Conservation (phyloP, 2,888 invertebrate genomes). For the Leptinotarsa rubiginosa region DNA sequence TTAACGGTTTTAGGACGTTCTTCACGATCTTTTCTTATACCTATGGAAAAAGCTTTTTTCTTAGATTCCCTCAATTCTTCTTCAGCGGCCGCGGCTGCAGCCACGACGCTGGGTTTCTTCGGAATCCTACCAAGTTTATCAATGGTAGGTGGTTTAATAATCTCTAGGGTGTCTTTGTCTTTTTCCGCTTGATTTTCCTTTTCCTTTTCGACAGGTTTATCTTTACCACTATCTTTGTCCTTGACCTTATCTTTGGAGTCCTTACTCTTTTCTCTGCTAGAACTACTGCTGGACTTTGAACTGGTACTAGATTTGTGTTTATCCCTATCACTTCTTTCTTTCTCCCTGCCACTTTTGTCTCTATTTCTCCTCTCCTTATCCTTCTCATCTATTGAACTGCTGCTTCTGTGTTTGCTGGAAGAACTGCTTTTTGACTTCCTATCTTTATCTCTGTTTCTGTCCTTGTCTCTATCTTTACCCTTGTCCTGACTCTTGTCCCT, state of each 20-base stretch:
- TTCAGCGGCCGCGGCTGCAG: constrained; percentile 66
- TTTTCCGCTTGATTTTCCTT: constrained; percentile 74
- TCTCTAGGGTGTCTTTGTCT: constrained; percentile 76
- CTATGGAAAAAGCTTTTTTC: constrained; percentile 84
- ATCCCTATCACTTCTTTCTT: constrained; percentile 57
- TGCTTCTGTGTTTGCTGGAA: constrained; percentile 52
- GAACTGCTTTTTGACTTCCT: constrained; percentile 48
- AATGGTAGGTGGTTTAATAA: constrained; percentile 75
- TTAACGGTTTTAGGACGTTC: constrained; percentile 90
- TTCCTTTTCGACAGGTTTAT: constrained; percentile 55
- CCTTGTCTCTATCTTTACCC: constrained; percentile 46
- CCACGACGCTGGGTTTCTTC: constrained; percentile 70
- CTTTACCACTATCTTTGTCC: constrained; percentile 60
- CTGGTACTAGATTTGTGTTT: constrained; percentile 28
- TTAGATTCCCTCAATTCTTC: constrained; percentile 59
- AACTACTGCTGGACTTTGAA: constrained; percentile 31
- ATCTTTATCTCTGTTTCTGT: constrained; percentile 61
- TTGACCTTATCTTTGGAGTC: constrained; percentile 48
- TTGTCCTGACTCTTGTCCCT: constrained; percentile 52
- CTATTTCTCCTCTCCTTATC: constrained; percentile 48
- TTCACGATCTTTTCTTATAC: constrained; percentile 78
- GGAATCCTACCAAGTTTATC: constrained; percentile 84
- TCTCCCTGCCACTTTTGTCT: constrained; percentile 52
- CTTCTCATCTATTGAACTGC: constrained; percentile 52
- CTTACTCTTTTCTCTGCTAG: constrained; percentile 46